Conservation (phyloP, 2,888 invertebrate species). For the Lepidocyrtinus sp. region DNA sequence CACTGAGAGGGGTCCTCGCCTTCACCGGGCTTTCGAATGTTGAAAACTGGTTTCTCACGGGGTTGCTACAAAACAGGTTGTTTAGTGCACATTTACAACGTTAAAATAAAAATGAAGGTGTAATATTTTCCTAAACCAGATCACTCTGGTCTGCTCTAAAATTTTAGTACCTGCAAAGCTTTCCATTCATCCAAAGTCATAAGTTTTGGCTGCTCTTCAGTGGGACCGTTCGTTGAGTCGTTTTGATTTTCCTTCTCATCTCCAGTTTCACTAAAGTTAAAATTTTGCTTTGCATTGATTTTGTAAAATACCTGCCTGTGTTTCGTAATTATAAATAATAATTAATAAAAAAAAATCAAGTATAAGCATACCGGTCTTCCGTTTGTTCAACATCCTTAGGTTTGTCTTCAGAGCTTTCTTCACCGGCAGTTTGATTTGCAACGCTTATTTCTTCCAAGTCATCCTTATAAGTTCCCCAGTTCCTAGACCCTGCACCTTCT, state of each 20-base stretch:
- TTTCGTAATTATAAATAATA: too few species aligned
- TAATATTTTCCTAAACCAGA: too few species aligned
- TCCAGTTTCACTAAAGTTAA: slow-evolving; percentile 67
- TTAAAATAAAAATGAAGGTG: too few species aligned
- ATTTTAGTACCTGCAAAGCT: slow-evolving; percentile 78
- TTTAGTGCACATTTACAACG: too few species aligned
- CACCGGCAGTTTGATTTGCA: slow-evolving; percentile 55
- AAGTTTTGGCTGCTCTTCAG: slow-evolving; percentile 78
- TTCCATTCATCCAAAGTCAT: slow-evolving; percentile 96
- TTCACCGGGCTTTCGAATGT: slow-evolving; percentile 94
- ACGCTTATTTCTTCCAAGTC: slow-evolving; percentile 81
- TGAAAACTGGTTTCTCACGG: slow-evolving; percentile 88
- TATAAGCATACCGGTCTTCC: slow-evolving; percentile 63
- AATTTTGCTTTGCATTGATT: too few species aligned
- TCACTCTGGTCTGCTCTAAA: too few species aligned
- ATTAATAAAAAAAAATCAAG: neutral
- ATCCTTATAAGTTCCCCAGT: slow-evolving; percentile 96
- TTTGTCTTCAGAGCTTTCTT: slow-evolving; percentile 62
- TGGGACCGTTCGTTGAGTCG: slow-evolving; percentile 72
- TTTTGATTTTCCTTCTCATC: slow-evolving; percentile 69
- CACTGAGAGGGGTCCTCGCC: slow-evolving; percentile 92
- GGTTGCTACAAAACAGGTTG: slow-evolving; percentile 73
- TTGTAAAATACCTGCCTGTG: too few species aligned
- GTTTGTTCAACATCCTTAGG: slow-evolving; percentile 57
- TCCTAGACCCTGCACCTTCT: slow-evolving; percentile 94